Evolutionary conservation across 2,113 vertebrate species (phyloP), one percentile per base, ranked within the genome.

Genomic region (Pluvialis apricaria): DNA sequence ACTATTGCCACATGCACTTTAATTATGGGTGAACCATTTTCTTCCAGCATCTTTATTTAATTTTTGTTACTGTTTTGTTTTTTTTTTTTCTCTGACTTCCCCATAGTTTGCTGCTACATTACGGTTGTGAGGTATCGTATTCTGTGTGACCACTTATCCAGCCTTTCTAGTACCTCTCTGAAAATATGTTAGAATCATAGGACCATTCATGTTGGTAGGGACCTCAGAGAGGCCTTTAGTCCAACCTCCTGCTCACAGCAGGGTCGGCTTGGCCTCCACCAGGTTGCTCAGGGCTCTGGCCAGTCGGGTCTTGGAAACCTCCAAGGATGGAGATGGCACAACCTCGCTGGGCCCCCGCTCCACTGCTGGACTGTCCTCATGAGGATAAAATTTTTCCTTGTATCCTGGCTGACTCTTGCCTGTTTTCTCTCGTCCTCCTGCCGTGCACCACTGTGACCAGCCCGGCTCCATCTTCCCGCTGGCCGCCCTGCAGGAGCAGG

Each of bases 61-160:
- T 38, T 60, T 71, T 62, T 36, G 13, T 68, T 52, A 15, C 12
- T 49, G 21, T 5, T 13, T 28, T 18, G 45, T 26, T 25, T 42
- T 5, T 13, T 28, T 18, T 54, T 26, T 25, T 42, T 54, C 16
- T 58, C 51, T 5, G 15, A 45, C 60, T 66, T 57, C 16, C 51
- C 32, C 14, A 0, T 19, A 6, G 57, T 91, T 85, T 79, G 73
- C 51, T 72, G 58, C 25, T 57, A 6, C 42, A 3, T 42, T 31
- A 5, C 4, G 1, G 64, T 31, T 15, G 11, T 22, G 22, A 91
- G 32, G 31, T 57, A 1, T 42, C 2, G 1, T 64, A 1, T 42
- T 54, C 47, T 42, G n/a, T 5, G 0, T 14, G 51, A 52, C 16
- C 13, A 2, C 58, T 44, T 42, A n/a, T 2, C 42, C 52, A 36